Evolutionary conservation across 2,797 vertebrate species (phyloP).

Genomic region (Tadarida brasiliensis): DNA sequence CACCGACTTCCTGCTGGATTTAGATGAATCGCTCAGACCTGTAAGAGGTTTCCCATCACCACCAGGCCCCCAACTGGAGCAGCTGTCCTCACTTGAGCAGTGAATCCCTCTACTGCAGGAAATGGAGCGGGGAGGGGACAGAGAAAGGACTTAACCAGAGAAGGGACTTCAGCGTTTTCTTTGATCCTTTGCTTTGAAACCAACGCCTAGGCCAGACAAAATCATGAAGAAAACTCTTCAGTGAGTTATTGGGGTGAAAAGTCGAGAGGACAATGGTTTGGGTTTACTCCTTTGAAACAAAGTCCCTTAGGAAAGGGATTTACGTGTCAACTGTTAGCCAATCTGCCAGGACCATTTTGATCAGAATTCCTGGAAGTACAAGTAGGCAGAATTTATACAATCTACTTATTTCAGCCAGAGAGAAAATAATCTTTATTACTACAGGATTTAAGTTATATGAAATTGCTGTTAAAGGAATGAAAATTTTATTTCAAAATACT

Average conservation of each 20-base stretch:
- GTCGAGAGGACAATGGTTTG: background rate
- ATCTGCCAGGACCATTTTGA: background rate
- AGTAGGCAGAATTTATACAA: slow-evolving; percentile 8
- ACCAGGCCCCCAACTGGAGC: background rate
- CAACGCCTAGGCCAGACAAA: background rate
- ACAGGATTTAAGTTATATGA: slow-evolving; percentile 35
- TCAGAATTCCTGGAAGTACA: background rate
- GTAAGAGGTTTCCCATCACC: background rate
- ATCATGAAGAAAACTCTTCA: background rate
- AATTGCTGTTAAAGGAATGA: slow-evolving; percentile 13
- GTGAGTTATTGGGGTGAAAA: background rate
- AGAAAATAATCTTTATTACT: slow-evolving; percentile 31
- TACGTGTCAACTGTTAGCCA: background rate
- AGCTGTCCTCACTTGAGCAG: background rate
- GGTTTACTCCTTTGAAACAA: background rate
- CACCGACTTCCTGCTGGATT: background rate
- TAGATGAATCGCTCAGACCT: background rate
- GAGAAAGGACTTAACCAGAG: background rate
- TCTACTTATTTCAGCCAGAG: background rate
- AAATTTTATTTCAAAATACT: slow-evolving; percentile 19
- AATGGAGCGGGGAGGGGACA: background rate
- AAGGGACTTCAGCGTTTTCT: background rate
- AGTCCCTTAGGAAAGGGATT: background rate
- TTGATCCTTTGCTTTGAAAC: slow-evolving; percentile 1
- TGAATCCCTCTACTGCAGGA: background rate